Evolutionary conservation across 2,113 vertebrate species (phyloP).

Genomic region (Aegithalos caudatus): DNA sequence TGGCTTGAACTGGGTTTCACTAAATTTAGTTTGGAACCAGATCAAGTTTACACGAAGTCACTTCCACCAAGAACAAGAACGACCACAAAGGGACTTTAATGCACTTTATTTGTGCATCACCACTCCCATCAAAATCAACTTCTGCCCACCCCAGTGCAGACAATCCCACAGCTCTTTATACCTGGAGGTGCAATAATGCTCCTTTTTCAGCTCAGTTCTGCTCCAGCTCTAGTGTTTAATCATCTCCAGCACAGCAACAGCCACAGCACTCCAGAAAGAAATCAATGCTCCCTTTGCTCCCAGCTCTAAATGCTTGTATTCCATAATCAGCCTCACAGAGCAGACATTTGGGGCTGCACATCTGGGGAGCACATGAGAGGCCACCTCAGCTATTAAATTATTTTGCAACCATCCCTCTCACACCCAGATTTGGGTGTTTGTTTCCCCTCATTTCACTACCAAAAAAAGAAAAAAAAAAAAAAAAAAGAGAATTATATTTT

Average conservation of each 20-base stretch:
- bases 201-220: neutral
- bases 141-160: neutral
- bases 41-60: neutral
- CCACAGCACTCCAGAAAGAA: neutral
- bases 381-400: neutral
- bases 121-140: neutral
- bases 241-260: neutral
- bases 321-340: neutral
- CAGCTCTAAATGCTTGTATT: neutral
- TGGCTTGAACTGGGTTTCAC: neutral
- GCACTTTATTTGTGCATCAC: neutral
- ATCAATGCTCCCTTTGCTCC: neutral
- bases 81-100: neutral
- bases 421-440: neutral
- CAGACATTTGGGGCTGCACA: slow-evolving; percentile 12
- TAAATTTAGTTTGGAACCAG: neutral
- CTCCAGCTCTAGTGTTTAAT: neutral
- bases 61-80: neutral
- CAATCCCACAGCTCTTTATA: no score
- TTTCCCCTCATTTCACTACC: rapidly evolving
- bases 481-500: neutral
- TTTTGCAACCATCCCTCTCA: neutral
- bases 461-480: neutral
- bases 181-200: neutral
- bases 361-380: slow-evolving; percentile 42